These are phyloP conservation scores for Himalopsyche japonica DNA, from an alignment of 2,888 invertebrate genomes.

Conservation along the genomic window DNA sequence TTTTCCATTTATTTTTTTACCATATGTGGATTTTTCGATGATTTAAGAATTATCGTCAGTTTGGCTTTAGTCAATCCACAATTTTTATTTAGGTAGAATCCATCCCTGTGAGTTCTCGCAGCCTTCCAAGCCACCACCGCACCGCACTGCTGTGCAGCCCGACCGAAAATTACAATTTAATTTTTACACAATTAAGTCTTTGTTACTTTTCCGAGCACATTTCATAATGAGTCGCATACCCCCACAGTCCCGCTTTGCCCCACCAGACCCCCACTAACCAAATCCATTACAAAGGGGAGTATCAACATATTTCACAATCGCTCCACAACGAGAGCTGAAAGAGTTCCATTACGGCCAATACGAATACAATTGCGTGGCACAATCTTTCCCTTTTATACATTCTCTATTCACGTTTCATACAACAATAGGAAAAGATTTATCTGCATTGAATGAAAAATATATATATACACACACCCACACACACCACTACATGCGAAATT, in stretches of 20 bases:
- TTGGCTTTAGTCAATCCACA: not conserved
- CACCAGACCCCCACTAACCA: constrained; percentile 23
- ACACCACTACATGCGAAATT: too few relatives aligned
- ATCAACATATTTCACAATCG: constrained; percentile 41
- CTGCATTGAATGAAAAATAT: constrained; percentile 41
- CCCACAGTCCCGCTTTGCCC: not conserved
- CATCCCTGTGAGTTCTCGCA: not conserved
- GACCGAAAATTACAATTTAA: constrained; percentile 22
- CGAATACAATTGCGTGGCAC: constrained; percentile 40
- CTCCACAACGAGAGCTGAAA: constrained; percentile 39
- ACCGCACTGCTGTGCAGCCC: not conserved
- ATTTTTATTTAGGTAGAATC: not conserved
- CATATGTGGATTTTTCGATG: not conserved
- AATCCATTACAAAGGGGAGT: constrained; percentile 41
- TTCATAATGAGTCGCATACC: constrained; percentile 34
- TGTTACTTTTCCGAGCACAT: constrained; percentile 34
- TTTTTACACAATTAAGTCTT: constrained; percentile 34
- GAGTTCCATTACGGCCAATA: constrained; percentile 41
- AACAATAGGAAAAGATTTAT: constrained; percentile 41
- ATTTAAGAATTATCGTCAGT: not conserved
- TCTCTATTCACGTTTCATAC: constrained; percentile 41
- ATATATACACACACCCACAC: constrained; percentile 18
- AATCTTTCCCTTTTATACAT: constrained; percentile 41
- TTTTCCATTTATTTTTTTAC: too few relatives aligned
- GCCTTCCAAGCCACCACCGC: not conserved